Evolutionary conservation across 1,140 invertebrate species (phyloP), one percentile per base, ranked within the genome.

Genomic region (Drosophila trapezifrons): DNA sequence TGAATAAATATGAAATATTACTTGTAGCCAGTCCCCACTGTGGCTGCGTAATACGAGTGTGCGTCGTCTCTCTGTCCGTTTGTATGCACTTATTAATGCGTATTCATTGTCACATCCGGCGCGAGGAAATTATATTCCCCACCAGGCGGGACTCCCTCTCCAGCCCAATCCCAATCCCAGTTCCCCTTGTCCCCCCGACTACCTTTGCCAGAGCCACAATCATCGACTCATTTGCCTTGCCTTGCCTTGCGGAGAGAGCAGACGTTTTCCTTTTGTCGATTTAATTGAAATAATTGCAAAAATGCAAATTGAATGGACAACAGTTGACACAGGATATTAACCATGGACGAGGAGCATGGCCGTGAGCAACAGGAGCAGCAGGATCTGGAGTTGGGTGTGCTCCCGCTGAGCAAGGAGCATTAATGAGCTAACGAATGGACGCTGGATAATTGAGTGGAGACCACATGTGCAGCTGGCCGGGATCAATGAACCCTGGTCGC

Each of bases 211-310:
- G 29, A 25, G 59, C 20, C 70, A 51, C 42, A 59, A 57, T 51
- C 62, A 32, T 37, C 47, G 62, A 57, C 60, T 73, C 54, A 52
- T 55, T 58, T 55, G 27, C 52, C 29, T 32, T 54, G 63, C 63
- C 47, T 42, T 55, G 72, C 58, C 55, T 72, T 76, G 62, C 76
- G 65, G 62, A 56, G 74, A 46, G 20, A 55, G 40, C 59, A 77
- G 82, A 67, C 83, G 66, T 45, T 72, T 63, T 76, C 58, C 78
- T 84, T 90, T 84, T 84, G 85, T 90, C 80, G 70, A 80, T 89
- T 89, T 89, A 89, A 89, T 89, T 89, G 85, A 89, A 89, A 89
- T 89, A 90, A 89, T 89, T 90, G 84, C 80, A 80, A 89, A 90
- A 90, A 89, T 89, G 85, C 80, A 89, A 89, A 89, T 90, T 78